Evolutionary conservation across 2,888 invertebrate species (phyloP).

Genomic region (Psylliodes chrysocephalus): DNA sequence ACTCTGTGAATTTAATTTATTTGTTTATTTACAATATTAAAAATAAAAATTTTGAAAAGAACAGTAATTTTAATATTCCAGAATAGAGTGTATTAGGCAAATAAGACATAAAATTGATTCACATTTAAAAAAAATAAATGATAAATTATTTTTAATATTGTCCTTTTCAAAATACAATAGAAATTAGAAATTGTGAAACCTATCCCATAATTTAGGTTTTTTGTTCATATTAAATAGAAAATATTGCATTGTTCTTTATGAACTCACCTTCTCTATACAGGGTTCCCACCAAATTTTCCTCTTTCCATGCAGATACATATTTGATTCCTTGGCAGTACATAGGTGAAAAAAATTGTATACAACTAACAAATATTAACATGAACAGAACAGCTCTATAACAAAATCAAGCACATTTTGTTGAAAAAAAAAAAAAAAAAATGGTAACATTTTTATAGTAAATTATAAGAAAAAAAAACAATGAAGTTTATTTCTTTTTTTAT

Average conservation of each 20-base stretch:
- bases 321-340: slow-evolving; percentile 37
- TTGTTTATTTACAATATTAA: slow-evolving; percentile 26
- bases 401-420: slow-evolving; percentile 27
- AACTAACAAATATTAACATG: slow-evolving; percentile 34
- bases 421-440: slow-evolving; percentile 7
- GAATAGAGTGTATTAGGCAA: too few species aligned
- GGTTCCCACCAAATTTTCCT: slow-evolving; percentile 40
- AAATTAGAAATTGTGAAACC: slow-evolving; percentile 13
- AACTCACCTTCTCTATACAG: slow-evolving; percentile 37
- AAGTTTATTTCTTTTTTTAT: not conserved
- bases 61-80: not conserved
- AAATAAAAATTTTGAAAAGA: slow-evolving; percentile 13
- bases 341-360: slow-evolving; percentile 30
- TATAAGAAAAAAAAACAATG: not conserved
- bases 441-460: slow-evolving; percentile 21
- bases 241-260: slow-evolving; percentile 36
- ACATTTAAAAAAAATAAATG: too few species aligned
- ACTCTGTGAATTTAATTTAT: slow-evolving; percentile 19
- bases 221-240: not conserved
- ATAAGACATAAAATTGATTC: too few species aligned
- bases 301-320: slow-evolving; percentile 38
- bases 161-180: slow-evolving; percentile 25
- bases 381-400: slow-evolving; percentile 34
- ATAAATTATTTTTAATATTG: not conserved
- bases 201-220: slow-evolving; percentile 7